Evolutionary conservation across 2,797 vertebrate species (phyloP).

Genomic region (Enteromius unitaeniatus): DNA sequence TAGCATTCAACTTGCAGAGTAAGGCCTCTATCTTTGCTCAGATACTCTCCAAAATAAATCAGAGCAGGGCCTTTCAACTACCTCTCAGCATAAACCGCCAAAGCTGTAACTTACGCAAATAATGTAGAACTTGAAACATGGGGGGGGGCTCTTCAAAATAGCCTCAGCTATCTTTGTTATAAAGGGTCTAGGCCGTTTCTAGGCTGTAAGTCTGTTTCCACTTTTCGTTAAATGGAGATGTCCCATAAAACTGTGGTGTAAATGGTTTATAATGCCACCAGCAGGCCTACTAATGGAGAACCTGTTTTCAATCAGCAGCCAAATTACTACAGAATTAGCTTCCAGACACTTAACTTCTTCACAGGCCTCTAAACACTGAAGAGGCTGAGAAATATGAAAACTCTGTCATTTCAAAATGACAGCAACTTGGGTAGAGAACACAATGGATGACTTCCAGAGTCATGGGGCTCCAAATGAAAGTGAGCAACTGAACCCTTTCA

Average conservation of each 20-base stretch:
- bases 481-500: neutral
- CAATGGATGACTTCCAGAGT: neutral
- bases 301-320: slow-evolving; percentile 85
- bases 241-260: slow-evolving; percentile 78
- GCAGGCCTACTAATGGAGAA: slow-evolving; percentile 78
- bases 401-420: slow-evolving; percentile 2
- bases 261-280: slow-evolving; percentile 84
- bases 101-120: slow-evolving; percentile 33
- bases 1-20: neutral
- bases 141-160: slow-evolving; percentile 61
- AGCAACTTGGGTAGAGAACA: slow-evolving; percentile 12
- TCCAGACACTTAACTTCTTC: slow-evolving; percentile 74
- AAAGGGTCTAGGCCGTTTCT: slow-evolving; percentile 64
- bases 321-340: slow-evolving; percentile 80
- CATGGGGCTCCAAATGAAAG: neutral
- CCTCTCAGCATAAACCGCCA: slow-evolving; percentile 3
- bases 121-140: slow-evolving; percentile 44
- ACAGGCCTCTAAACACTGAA: slow-evolving; percentile 60
- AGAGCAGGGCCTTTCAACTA: neutral
- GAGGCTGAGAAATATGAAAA: slow-evolving; percentile 57
- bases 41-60: slow-evolving; percentile 13
- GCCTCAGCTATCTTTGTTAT: slow-evolving; percentile 29
- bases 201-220: slow-evolving; percentile 75
- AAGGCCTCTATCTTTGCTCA: slow-evolving; percentile 16
- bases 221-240: slow-evolving; percentile 71